A percentile compares a stretch with the other conserved stretches of the same genome.
Conservation (phyloP, 2,888 invertebrate species). For the Ophion obscuratus region DNA sequence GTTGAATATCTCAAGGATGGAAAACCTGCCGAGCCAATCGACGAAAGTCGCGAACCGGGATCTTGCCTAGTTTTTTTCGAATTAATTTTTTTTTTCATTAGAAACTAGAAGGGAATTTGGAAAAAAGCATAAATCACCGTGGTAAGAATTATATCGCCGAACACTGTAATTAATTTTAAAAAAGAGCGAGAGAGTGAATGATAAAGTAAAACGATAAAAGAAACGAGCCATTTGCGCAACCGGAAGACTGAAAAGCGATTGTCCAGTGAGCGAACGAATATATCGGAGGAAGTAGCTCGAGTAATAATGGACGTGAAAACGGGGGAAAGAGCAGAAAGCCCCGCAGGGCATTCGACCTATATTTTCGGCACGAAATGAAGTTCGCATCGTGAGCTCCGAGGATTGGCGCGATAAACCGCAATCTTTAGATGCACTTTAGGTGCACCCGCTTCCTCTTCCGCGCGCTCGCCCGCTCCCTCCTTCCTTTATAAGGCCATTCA, state of each 20-base stretch:
- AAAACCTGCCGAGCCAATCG: too few species aligned
- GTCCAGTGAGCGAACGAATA: constrained; percentile 29
- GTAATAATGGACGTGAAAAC: constrained; percentile 55
- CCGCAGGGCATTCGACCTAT: constrained; percentile 58
- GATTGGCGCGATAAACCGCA: constrained; percentile 64
- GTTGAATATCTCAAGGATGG: too few species aligned
- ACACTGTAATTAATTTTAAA: too few species aligned
- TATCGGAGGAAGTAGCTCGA: constrained; percentile 21
- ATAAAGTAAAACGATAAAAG: not conserved
- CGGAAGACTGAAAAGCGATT: constrained; percentile 25
- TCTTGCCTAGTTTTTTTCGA: too few species aligned
- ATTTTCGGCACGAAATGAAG: constrained; percentile 62
- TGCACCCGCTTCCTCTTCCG: constrained; percentile 21
- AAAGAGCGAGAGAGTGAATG: too few species aligned
- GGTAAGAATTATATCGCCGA: not conserved
- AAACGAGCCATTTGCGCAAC: constrained; percentile 12
- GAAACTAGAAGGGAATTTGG: not conserved
- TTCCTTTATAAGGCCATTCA: not conserved
- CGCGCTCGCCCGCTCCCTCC: not conserved
- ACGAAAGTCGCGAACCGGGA: too few species aligned
- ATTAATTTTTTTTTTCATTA: not conserved
- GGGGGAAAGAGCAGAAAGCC: constrained; percentile 43
- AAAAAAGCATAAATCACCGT: not conserved
- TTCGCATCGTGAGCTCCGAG: constrained; percentile 46
- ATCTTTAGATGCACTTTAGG: constrained; percentile 63